Conservation (phyloP, 2,888 invertebrate species). For the Lasioglossum marginatum region DNA sequence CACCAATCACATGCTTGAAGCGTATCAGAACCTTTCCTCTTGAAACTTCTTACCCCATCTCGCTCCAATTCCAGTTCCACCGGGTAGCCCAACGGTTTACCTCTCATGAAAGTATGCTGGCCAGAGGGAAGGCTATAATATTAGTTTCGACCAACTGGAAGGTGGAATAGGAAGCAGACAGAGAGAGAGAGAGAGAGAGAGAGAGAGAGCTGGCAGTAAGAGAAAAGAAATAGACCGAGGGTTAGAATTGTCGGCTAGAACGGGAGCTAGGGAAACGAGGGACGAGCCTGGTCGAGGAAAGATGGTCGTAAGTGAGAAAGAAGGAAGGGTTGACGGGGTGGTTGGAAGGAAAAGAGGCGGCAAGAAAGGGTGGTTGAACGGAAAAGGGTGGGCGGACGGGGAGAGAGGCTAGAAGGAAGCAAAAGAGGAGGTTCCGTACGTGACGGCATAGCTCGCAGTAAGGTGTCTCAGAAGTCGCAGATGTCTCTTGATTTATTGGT, state of each 20-base stretch:
- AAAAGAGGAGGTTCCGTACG: constrained; percentile 70
- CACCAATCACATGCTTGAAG: constrained; percentile 44
- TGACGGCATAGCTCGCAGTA: constrained; percentile 68
- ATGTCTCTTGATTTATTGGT: constrained; percentile 82
- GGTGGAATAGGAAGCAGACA: background rate
- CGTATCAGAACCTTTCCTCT: constrained; percentile 38
- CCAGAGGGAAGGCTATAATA: constrained; percentile 61
- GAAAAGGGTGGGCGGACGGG: constrained; percentile 17
- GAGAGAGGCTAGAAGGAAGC: constrained; percentile 44
- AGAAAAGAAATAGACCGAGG: constrained; percentile 9
- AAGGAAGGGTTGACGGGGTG: background rate
- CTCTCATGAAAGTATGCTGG: constrained; percentile 50
- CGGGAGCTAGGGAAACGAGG: background rate
- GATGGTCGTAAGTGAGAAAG: background rate
- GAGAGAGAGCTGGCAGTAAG: background rate
- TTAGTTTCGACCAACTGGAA: constrained; percentile 58
- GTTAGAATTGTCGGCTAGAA: constrained; percentile 4
- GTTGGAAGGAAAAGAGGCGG: constrained; percentile 32
- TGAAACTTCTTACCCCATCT: constrained; percentile 50
- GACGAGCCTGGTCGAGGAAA: background rate
- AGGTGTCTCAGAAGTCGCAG: constrained; percentile 78
- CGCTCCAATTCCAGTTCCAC: constrained; percentile 26
- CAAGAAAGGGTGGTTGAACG: constrained; percentile 36
- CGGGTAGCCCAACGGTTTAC: constrained; percentile 42
- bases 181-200: background rate